A percentile compares a stretch with the other conserved stretches of the same genome.
These are phyloP conservation scores for Oncorhynchus keta DNA, from an alignment of 2,113 vertebrate species.

Conservation along the genomic window DNA sequence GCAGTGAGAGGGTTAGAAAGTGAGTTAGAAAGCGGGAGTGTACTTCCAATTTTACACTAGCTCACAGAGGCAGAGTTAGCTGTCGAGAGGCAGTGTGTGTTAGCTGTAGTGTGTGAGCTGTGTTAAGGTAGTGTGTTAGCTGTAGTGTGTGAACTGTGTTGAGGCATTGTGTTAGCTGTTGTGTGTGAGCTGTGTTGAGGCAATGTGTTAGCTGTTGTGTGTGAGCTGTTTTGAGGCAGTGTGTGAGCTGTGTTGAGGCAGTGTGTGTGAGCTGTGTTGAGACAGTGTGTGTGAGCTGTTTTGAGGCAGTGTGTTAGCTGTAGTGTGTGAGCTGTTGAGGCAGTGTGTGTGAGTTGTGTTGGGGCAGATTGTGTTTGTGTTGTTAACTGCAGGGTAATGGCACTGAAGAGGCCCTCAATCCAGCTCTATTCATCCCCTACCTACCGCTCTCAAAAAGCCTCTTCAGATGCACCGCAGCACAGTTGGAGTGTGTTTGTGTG, in stretches of 20 bases:
- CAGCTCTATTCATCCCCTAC: constrained; percentile 24
- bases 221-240: too few species aligned
- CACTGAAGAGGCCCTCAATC: constrained; percentile 34
- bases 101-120: too few species aligned
- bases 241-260: constrained; percentile 1
- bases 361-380: constrained; percentile 37
- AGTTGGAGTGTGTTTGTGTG: constrained; percentile 4
- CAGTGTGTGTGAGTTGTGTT: background rate
- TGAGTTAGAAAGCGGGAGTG: background rate
- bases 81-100: background rate
- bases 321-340: background rate
- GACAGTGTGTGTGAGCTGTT: background rate
- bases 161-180: background rate
- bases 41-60: background rate
- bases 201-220: too few species aligned
- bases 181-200: too few species aligned
- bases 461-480: constrained; percentile 30
- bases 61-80: background rate
- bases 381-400: constrained; percentile 46
- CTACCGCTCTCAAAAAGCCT: constrained; percentile 32
- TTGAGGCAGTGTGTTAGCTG: background rate
- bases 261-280: background rate
- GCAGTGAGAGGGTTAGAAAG: background rate
- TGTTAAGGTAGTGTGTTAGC: background rate
- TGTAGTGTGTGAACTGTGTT: background rate